Conservation (phyloP, 2,113 vertebrate species). For the Tretioscincus oriximinensis region DNA sequence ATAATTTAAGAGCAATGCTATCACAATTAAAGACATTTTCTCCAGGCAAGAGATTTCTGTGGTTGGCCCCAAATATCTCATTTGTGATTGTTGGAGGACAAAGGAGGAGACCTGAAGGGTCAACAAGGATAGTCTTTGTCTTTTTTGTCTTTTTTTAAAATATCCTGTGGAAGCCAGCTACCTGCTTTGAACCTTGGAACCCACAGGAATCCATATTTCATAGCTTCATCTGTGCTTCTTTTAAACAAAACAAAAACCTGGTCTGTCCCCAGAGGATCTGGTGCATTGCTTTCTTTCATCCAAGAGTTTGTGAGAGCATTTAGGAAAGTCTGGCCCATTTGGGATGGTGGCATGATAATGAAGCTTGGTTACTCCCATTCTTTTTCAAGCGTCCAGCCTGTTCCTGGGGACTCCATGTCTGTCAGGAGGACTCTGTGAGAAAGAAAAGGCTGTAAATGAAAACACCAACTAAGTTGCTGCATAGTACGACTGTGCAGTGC, state of each 20-base stretch:
- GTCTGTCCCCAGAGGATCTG: slow-evolving; percentile 46
- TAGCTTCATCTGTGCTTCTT: slow-evolving; percentile 68
- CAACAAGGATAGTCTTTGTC: slow-evolving; percentile 2
- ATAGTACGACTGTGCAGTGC: background rate
- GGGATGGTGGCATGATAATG: slow-evolving; percentile 23
- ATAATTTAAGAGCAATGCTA: slow-evolving; percentile 48
- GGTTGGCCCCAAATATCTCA: slow-evolving; percentile 26
- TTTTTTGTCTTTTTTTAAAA: background rate
- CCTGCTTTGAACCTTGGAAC: background rate
- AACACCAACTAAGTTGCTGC: background rate
- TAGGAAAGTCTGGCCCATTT: slow-evolving; percentile 32
- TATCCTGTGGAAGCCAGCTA: slow-evolving; percentile 16
- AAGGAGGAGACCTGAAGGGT: background rate
- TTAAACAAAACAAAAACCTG: slow-evolving; percentile 20
- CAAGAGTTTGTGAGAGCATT: slow-evolving; percentile 54
- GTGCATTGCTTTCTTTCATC: slow-evolving; percentile 14
- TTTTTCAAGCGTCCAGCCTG: slow-evolving; percentile 31
- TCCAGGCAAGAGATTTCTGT: slow-evolving; percentile 25
- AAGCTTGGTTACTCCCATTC: slow-evolving; percentile 16
- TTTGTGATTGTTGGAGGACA: background rate
- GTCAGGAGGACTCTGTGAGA: slow-evolving; percentile 52
- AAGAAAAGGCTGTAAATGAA: slow-evolving; percentile 63
- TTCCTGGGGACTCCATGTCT: slow-evolving; percentile 45
- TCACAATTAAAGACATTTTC: slow-evolving; percentile 44
- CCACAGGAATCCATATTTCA: slow-evolving; percentile 26